These are phyloP conservation scores for Conus canariensis DNA, from an alignment of 2,888 invertebrate species.

Conservation along the genomic window DNA sequence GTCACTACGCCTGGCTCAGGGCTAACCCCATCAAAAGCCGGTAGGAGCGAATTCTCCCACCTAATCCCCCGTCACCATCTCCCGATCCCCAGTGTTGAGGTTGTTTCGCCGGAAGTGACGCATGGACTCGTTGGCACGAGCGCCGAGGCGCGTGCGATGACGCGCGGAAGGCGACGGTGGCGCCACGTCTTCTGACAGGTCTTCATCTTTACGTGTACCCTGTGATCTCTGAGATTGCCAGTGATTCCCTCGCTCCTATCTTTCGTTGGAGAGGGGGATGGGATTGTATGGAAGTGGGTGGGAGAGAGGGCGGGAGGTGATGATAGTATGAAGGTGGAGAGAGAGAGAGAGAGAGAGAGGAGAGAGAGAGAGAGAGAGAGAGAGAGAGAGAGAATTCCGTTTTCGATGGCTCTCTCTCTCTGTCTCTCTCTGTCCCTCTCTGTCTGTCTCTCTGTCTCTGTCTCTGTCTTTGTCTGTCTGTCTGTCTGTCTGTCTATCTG, in stretches of 20 bases:
- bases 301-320: background rate
- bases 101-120: constrained; percentile 28
- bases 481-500: background rate
- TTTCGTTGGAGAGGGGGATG: background rate
- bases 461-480: too few species aligned
- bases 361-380: background rate
- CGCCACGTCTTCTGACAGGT: constrained; percentile 17
- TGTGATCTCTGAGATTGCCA: constrained; percentile 5
- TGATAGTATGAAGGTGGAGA: too few species aligned
- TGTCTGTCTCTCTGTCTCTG: too few species aligned
- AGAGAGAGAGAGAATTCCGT: background rate
- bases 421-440: too few species aligned
- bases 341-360: background rate
- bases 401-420: background rate
- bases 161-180: background rate
- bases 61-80: too few species aligned
- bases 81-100: too few species aligned
- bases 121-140: constrained; percentile 28
- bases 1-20: too few species aligned
- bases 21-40: too few species aligned
- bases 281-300: background rate
- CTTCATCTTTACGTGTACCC: constrained; percentile 21
- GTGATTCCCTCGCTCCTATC: background rate
- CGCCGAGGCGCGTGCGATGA: background rate
- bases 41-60: too few species aligned